A percentile compares a stretch with the other conserved stretches of the same genome.
Conservation (phyloP, 2,113 vertebrate genomes). For the Pelvicachromis taeniatus region DNA sequence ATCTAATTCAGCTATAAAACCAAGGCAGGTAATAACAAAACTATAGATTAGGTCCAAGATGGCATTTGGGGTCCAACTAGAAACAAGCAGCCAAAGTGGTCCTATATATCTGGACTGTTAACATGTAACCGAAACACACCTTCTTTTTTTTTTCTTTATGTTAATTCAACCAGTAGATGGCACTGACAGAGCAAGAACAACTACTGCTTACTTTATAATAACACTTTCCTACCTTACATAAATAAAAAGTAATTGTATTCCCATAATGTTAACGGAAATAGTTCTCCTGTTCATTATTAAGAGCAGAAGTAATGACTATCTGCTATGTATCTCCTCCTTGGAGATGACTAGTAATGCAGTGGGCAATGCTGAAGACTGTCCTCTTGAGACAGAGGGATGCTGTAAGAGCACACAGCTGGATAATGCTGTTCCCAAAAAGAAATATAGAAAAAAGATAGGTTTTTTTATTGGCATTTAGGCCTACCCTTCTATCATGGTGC, state of each 20-base stretch:
- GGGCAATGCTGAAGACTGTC: not conserved
- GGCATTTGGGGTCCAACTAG: not conserved
- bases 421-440: conserved; percentile 21
- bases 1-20: not conserved
- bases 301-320: not conserved
- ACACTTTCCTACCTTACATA: not conserved
- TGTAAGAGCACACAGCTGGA: conserved; percentile 3
- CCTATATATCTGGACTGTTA: not conserved
- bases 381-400: not conserved
- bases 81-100: not conserved
- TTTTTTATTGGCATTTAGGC: not conserved
- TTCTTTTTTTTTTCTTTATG: not conserved
- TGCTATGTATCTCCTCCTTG: not conserved
- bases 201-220: not conserved
- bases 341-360: not conserved
- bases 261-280: not conserved
- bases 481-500: not conserved
- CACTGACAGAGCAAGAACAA: conserved; percentile 54
- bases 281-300: not conserved
- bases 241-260: not conserved
- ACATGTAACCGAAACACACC: not conserved
- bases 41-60: not conserved
- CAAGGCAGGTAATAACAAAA: not conserved
- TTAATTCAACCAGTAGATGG: conserved; percentile 62
- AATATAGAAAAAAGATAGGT: not conserved